These are phyloP conservation scores for Mylabris sibirica DNA, from an alignment of 2,888 invertebrate genomes.

Conservation along the genomic window DNA sequence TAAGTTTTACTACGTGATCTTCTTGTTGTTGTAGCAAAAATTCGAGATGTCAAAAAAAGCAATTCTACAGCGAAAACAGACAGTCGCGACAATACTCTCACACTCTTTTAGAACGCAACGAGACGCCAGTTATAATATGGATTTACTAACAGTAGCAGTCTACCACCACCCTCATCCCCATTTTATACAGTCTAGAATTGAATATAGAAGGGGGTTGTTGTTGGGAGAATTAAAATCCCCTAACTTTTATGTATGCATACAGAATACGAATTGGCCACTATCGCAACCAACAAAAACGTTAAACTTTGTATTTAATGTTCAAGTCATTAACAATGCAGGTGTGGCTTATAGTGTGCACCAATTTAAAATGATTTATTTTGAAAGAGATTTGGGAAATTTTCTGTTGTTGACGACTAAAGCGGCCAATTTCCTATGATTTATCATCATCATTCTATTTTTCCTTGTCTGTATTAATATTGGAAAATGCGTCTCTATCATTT, in stretches of 20 bases:
- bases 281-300: neutral
- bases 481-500: too few relatives aligned
- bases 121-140: slow-evolving; percentile 46
- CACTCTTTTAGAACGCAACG: slow-evolving; percentile 20
- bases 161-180: slow-evolving; percentile 34
- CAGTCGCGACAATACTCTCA: neutral
- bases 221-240: slow-evolving; percentile 41
- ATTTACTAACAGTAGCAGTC: slow-evolving; percentile 44
- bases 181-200: slow-evolving; percentile 22
- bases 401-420: neutral
- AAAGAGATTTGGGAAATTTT: neutral
- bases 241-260: slow-evolving; percentile 32
- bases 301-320: slow-evolving; percentile 13
- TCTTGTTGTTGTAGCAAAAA: neutral
- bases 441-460: too few relatives aligned
- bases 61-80: neutral
- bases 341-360: neutral
- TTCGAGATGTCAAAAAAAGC: slow-evolving; percentile 11
- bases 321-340: slow-evolving; percentile 8
- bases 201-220: slow-evolving; percentile 32
- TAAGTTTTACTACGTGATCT: slow-evolving; percentile 24
- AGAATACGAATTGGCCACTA: slow-evolving; percentile 21
- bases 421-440: too few relatives aligned
- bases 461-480: too few relatives aligned
- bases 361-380: slow-evolving; percentile 1